Percentiles rank a stretch among this genome's conserved stretches.
These are phyloP conservation scores for Tenualosa ilisha DNA, from an alignment of 2,797 vertebrate species.

Conservation along the genomic window DNA sequence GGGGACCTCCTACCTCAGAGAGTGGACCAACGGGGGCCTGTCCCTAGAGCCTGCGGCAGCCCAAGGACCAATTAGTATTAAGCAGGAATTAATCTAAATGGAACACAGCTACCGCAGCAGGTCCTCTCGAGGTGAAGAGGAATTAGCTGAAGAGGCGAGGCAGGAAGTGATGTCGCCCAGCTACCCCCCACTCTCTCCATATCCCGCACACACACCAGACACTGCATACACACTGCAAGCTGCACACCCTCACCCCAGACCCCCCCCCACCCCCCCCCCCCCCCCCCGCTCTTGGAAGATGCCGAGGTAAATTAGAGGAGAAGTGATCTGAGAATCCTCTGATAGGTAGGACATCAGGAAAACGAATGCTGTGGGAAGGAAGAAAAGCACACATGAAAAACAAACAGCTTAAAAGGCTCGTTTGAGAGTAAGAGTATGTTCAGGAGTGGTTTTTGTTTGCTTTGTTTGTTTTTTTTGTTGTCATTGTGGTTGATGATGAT, in stretches of 20 bases:
- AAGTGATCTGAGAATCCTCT: not conserved
- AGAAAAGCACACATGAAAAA: not conserved
- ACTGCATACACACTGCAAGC: too few relatives aligned
- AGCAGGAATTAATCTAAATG: conserved; percentile 80
- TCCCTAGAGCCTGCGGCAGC: conserved; percentile 66
- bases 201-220: not conserved
- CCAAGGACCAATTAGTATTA: conserved; percentile 84
- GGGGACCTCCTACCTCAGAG: conserved; percentile 68
- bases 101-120: conserved; percentile 76
- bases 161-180: not conserved
- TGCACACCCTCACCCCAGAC: not conserved
- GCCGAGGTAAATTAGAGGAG: not conserved
- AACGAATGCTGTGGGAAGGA: not conserved
- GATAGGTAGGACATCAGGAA: conserved; percentile 22
- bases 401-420: not conserved
- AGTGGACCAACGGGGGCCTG: conserved; percentile 76
- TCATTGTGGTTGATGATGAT: not conserved
- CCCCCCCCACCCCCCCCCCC: not conserved
- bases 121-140: conserved; percentile 80
- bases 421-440: not conserved
- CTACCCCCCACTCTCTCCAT: not conserved
- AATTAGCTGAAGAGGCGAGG: conserved; percentile 63
- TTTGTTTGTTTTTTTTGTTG: conserved; percentile 10
- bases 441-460: not conserved
- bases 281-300: not conserved